These are phyloP conservation scores for Asarcornis scutulata DNA, from an alignment of 2,113 vertebrate species.

Conservation along the genomic window DNA sequence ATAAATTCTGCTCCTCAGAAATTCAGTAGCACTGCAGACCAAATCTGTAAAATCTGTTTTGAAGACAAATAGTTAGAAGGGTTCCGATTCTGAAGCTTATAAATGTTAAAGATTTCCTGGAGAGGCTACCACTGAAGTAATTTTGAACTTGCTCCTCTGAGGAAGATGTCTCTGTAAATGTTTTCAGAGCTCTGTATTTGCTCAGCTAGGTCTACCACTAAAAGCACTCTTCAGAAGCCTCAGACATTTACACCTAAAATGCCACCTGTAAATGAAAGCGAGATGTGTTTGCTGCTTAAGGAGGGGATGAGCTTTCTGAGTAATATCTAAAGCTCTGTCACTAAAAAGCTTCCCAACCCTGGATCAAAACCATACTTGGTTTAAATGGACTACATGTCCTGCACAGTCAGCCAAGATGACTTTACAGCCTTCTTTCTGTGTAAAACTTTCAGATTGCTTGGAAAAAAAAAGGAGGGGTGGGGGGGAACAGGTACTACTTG, in stretches of 20 bases:
- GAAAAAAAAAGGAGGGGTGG: no score
- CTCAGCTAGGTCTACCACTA: background rate
- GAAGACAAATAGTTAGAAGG: background rate
- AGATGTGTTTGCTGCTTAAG: background rate
- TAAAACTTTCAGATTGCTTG: background rate
- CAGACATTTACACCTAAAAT: slow-evolving; percentile 32
- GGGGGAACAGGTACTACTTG: background rate
- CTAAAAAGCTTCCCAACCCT: background rate
- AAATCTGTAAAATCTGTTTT: background rate
- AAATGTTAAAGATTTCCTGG: background rate
- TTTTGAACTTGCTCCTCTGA: slow-evolving; percentile 1
- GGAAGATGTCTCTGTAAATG: background rate
- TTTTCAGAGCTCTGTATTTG: background rate
- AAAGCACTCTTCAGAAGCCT: slow-evolving; percentile 11
- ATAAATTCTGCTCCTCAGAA: background rate
- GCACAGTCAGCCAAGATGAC: background rate
- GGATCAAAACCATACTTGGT: background rate
- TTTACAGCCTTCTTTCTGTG: background rate
- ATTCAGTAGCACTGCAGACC: background rate
- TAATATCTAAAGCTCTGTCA: background rate
- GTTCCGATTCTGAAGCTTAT: background rate
- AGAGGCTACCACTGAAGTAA: background rate
- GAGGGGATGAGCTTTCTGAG: background rate
- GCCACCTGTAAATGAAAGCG: slow-evolving; percentile 1
- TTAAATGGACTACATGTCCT: background rate